Evolutionary conservation across 2,113 vertebrate genomes (phyloP), one percentile per base, ranked within the genome.

Genomic region (Ifrita kowaldi): DNA sequence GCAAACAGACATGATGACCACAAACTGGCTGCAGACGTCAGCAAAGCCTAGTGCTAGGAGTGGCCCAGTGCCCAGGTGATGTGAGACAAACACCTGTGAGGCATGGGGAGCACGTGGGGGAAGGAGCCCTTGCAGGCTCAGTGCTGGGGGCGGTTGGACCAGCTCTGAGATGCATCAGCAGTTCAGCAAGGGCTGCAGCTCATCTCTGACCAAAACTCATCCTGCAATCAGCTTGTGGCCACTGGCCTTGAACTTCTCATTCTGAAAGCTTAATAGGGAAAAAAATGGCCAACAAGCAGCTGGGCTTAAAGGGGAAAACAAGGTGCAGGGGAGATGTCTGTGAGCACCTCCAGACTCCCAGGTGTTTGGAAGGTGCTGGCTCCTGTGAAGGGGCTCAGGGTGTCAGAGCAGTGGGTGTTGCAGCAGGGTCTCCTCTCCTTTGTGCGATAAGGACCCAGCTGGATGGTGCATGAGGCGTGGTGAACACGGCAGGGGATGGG

Each of bases 401-500:
- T 27, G 57, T 17, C 52, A 27, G 9, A 69, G 53, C 41, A 50
- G 60, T 3, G 0, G 0, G 41, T 20, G 59, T 6, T 28, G 26
- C 28, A 23, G 1, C 3, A 14, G n/a, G 5, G 7, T 41, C 32
- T 59, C n/a, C 26, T 69, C 37, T 62, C 52, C 62, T 57, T 70
- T 42, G 60, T 67, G 62, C 56, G 13, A 1, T 12, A 7, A 76
- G 49, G 41, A 7, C 55, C 42, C 1, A 47, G 80, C 30, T 22
- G 39, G 68, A 4, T 9, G 55, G 50, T 9, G 46, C 11, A 2
- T 2, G 27, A 30, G 41, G 26, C 7, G 2, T 5, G 35, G 57
- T 1, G 26, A 53, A 9, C 26, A 6, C 0, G 1, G 20, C 49
- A 67, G 42, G 46, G 37, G 46, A 22, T 28, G 63, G 47, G 28